These are phyloP conservation scores for Leucophenga varia DNA, from an alignment of 1,140 invertebrate genomes.

Conservation along the genomic window DNA sequence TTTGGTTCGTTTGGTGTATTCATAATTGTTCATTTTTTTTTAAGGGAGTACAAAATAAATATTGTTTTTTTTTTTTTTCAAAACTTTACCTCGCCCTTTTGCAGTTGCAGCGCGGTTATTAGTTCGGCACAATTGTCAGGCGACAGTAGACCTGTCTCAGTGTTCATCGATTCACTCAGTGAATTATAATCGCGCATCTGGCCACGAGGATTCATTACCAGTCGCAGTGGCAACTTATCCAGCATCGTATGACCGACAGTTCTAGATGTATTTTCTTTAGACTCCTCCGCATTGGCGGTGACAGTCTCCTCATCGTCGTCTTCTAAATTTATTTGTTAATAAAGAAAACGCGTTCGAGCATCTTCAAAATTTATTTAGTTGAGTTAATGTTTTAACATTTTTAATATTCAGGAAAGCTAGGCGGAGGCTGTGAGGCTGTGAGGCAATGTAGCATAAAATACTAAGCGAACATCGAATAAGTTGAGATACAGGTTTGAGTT, in stretches of 20 bases:
- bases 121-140: slow-evolving; percentile 73
- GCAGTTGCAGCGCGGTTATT: slow-evolving; percentile 75
- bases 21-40: too few species aligned
- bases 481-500: too few species aligned
- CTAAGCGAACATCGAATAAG: too few species aligned
- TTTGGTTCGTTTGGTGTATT: too few species aligned
- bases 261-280: too few species aligned
- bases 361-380: too few species aligned
- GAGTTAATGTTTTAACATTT: too few species aligned
- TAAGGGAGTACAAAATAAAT: slow-evolving; percentile 1
- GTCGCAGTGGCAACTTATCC: slow-evolving; percentile 69
- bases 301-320: slow-evolving; percentile 28
- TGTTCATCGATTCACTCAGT: slow-evolving; percentile 63
- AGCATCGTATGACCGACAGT: slow-evolving; percentile 14
- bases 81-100: slow-evolving; percentile 70
- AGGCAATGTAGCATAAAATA: too few species aligned
- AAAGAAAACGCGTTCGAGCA: neutral
- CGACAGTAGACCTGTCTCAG: slow-evolving; percentile 65
- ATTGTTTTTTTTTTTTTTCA: neutral
- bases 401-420: too few species aligned
- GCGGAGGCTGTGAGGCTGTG: too few species aligned
- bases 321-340: slow-evolving; percentile 25
- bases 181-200: slow-evolving; percentile 70
- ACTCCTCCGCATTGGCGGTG: slow-evolving; percentile 15
- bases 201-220: slow-evolving; percentile 78